These are phyloP conservation scores for Napeogenes inachia DNA, from an alignment of 2,888 invertebrate species.

Conservation along the genomic window DNA sequence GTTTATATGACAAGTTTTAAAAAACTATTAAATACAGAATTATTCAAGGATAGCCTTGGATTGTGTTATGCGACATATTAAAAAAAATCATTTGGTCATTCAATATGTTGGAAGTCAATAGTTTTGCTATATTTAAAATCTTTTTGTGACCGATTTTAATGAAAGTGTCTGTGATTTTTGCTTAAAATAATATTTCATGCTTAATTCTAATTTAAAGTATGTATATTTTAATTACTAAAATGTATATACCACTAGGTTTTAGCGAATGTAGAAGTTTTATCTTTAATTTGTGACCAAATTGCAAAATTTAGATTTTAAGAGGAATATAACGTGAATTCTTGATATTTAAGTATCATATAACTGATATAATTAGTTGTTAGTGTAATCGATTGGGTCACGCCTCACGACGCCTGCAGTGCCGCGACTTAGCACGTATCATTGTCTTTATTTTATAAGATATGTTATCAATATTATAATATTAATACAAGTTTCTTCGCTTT, in stretches of 20 bases:
- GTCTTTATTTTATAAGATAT: neutral
- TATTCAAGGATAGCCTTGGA: too few species aligned
- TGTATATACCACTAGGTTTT: slow-evolving; percentile 66
- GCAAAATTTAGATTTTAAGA: slow-evolving; percentile 34
- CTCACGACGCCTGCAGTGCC: slow-evolving; percentile 1
- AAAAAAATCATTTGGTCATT: neutral
- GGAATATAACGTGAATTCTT: slow-evolving; percentile 39
- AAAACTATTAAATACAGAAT: too few species aligned
- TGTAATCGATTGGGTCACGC: slow-evolving; percentile 5
- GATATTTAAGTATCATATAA: slow-evolving; percentile 37
- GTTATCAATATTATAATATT: neutral
- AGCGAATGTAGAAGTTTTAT: slow-evolving; percentile 48
- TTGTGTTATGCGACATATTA: slow-evolving; percentile 8
- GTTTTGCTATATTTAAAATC: slow-evolving; percentile 15
- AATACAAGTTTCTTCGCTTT: neutral
- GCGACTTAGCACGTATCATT: neutral
- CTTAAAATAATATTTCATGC: slow-evolving; percentile 68
- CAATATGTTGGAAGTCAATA: slow-evolving; percentile 13
- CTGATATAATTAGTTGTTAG: slow-evolving; percentile 27
- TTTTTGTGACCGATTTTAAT: slow-evolving; percentile 57
- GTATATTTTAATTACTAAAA: slow-evolving; percentile 52
- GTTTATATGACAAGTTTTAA: too few species aligned
- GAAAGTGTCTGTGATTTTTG: slow-evolving; percentile 76
- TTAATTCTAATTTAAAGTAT: slow-evolving; percentile 67
- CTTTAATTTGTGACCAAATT: slow-evolving; percentile 66